These are phyloP conservation scores for Panulirus ornatus DNA, from an alignment of 1,140 invertebrate genomes.

Conservation along the genomic window DNA sequence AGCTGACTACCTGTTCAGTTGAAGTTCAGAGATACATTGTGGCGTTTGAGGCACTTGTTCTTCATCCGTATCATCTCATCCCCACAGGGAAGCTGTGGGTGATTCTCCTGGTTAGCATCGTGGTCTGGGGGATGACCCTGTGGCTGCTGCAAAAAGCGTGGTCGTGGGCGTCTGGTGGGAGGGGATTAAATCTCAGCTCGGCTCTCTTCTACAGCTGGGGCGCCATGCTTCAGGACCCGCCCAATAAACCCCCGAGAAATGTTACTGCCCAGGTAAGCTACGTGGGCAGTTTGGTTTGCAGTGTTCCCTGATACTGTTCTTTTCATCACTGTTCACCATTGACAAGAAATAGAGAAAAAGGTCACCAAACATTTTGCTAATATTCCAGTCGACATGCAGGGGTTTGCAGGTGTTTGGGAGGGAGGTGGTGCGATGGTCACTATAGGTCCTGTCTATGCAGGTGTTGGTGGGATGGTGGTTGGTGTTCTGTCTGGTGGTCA, in stretches of 20 bases:
- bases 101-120: not conserved
- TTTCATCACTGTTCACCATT: too few relatives aligned
- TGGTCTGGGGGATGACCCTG: not conserved
- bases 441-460: not conserved
- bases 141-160: constrained; percentile 8
- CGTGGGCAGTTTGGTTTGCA: too few relatives aligned
- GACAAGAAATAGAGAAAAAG: too few relatives aligned
- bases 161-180: not conserved
- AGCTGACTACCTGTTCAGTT: too few relatives aligned
- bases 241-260: not conserved
- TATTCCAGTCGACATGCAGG: too few relatives aligned
- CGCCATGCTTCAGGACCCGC: not conserved
- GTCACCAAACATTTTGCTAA: too few relatives aligned
- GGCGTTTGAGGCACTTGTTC: too few relatives aligned
- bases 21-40: too few relatives aligned
- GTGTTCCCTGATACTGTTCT: too few relatives aligned
- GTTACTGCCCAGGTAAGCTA: not conserved
- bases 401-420: too few relatives aligned
- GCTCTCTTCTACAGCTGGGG: constrained; percentile 24
- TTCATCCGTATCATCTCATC: not conserved
- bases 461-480: constrained; percentile 30
- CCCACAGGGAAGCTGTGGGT: not conserved
- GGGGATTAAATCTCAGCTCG: not conserved
- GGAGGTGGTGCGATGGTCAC: too few relatives aligned
- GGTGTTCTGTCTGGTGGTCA: constrained; percentile 1